These are phyloP conservation scores for Siniperca knerii DNA, from an alignment of 2,113 vertebrate genomes.

Conservation along the genomic window DNA sequence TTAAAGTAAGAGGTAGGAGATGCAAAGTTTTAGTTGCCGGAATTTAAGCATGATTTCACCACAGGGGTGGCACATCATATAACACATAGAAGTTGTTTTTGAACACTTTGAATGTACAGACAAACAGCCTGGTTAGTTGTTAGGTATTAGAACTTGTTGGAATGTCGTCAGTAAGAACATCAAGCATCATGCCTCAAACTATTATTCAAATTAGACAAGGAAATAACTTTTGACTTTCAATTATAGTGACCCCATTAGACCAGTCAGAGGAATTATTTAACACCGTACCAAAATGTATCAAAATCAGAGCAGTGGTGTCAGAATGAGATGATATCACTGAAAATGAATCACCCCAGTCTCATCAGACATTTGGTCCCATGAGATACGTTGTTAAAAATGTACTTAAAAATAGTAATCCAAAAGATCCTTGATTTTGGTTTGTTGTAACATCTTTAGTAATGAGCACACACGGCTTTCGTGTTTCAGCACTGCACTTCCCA, in stretches of 20 bases:
- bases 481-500: slow-evolving; percentile 2
- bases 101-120: background rate
- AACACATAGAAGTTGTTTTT: background rate
- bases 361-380: background rate
- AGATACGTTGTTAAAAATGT: background rate
- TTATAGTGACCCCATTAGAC: background rate
- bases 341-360: background rate
- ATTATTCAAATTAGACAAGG: background rate
- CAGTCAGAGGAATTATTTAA: background rate
- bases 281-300: background rate
- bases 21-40: background rate
- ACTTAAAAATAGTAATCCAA: background rate
- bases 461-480: background rate
- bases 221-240: background rate
- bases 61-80: background rate
- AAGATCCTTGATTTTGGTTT: background rate
- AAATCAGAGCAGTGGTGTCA: background rate
- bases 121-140: background rate
- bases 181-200: background rate
- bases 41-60: background rate
- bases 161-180: background rate
- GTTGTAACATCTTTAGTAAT: background rate
- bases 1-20: background rate
- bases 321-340: background rate
- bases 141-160: background rate